A percentile compares a stretch with the other conserved stretches of the same genome.
Conservation (phyloP, 2,888 invertebrate species). For the Thumatha senex region DNA sequence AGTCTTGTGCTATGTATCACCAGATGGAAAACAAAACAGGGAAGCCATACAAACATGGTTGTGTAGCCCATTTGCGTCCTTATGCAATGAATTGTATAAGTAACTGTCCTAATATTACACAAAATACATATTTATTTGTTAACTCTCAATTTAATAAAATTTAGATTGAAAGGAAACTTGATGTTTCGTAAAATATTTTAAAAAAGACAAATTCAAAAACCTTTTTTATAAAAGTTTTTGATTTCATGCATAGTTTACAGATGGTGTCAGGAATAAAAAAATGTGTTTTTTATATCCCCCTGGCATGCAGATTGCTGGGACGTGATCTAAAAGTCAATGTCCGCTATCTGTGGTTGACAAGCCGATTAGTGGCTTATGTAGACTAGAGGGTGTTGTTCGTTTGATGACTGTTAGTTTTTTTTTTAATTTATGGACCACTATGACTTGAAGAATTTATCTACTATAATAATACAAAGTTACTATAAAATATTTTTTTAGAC, state of each 20-base stretch:
- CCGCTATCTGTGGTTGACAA: slow-evolving; percentile 64
- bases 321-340: slow-evolving; percentile 74
- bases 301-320: slow-evolving; percentile 75
- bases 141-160: no score
- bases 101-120: no score
- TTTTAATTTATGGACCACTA: slow-evolving; percentile 21
- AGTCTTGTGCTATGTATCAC: no score
- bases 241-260: slow-evolving; percentile 21
- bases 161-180: no score
- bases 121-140: no score
- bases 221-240: slow-evolving; percentile 14
- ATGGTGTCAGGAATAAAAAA: slow-evolving; percentile 39
- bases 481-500: not conserved
- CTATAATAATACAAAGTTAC: slow-evolving; percentile 8
- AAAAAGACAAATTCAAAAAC: not conserved
- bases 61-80: no score
- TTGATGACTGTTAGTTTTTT: slow-evolving; percentile 31
- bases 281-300: slow-evolving; percentile 55
- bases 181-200: no score
- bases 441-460: slow-evolving; percentile 15
- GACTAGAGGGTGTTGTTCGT: slow-evolving; percentile 30
- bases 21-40: no score
- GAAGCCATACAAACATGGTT: no score
- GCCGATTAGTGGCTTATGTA: slow-evolving; percentile 67
- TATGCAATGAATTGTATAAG: no score